These are phyloP conservation scores for Matsumurasca onukii DNA, from an alignment of 1,140 invertebrate species.

Conservation along the genomic window DNA sequence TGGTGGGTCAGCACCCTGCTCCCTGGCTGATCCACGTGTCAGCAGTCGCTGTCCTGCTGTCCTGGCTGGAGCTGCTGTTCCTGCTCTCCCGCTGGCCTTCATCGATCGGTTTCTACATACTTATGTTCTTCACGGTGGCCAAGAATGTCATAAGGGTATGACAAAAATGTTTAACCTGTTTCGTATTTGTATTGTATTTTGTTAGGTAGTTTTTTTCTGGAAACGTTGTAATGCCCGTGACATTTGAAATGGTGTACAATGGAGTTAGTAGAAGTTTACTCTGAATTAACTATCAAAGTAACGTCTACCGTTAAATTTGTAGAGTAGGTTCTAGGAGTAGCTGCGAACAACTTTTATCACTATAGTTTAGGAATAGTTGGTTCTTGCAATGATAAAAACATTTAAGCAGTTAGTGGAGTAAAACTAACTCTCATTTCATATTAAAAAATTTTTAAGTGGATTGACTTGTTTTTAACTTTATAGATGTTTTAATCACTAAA, in stretches of 20 bases:
- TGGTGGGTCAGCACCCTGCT: conserved; percentile 18
- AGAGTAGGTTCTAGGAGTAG: too few relatives aligned
- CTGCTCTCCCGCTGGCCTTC: conserved; percentile 53
- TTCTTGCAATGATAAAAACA: not conserved
- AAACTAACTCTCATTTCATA: not conserved
- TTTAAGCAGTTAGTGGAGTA: not conserved
- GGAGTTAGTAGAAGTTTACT: not conserved
- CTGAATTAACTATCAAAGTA: too few relatives aligned
- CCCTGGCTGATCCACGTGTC: conserved; percentile 53
- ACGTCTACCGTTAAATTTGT: too few relatives aligned
- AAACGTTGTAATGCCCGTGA: not conserved
- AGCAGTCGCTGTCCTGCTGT: conserved; percentile 52
- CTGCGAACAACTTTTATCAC: too few relatives aligned
- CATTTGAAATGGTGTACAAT: not conserved
- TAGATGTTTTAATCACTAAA: not conserved
- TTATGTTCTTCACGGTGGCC: conserved; percentile 55
- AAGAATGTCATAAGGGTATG: conserved; percentile 52
- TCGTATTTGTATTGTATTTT: too few relatives aligned
- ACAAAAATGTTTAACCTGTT: too few relatives aligned
- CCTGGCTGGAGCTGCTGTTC: conserved; percentile 56
- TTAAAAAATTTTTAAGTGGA: not conserved
- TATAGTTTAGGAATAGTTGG: too few relatives aligned
- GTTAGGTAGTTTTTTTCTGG: not conserved
- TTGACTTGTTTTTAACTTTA: not conserved
- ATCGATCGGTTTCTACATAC: conserved; percentile 53